These are phyloP conservation scores for Delia radicum DNA, from an alignment of 1,140 invertebrate species.

Conservation along the genomic window DNA sequence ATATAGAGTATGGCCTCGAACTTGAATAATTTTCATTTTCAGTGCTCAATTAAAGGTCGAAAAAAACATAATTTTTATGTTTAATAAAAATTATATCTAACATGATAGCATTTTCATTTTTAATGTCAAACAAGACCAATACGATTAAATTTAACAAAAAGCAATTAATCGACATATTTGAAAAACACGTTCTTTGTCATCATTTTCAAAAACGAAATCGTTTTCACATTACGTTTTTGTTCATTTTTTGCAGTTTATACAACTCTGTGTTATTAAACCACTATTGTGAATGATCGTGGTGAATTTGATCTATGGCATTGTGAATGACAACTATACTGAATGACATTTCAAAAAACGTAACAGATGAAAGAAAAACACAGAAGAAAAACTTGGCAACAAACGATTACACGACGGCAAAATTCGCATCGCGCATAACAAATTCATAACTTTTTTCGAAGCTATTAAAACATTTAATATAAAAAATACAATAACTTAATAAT, in stretches of 20 bases:
- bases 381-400: not conserved
- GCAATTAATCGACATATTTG: not conserved
- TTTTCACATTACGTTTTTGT: too few species aligned
- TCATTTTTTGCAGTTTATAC: not conserved
- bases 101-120: too few species aligned
- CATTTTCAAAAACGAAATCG: too few species aligned
- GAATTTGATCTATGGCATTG: not conserved
- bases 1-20: too few species aligned
- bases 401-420: not conserved
- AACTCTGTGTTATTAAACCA: not conserved
- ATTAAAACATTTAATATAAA: not conserved
- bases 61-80: too few species aligned
- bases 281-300: constrained; percentile 11
- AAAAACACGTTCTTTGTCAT: too few species aligned
- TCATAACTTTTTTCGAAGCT: not conserved
- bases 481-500: not conserved
- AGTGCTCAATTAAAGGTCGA: too few species aligned
- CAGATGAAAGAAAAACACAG: not conserved
- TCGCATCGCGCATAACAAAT: not conserved
- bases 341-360: constrained; percentile 10
- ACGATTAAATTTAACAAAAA: not conserved
- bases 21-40: too few species aligned
- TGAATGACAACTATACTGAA: not conserved
- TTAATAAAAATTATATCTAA: too few species aligned
- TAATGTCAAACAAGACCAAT: not conserved